Conservation (phyloP, 2,113 vertebrate genomes). For the Galemys pyrenaicus region DNA sequence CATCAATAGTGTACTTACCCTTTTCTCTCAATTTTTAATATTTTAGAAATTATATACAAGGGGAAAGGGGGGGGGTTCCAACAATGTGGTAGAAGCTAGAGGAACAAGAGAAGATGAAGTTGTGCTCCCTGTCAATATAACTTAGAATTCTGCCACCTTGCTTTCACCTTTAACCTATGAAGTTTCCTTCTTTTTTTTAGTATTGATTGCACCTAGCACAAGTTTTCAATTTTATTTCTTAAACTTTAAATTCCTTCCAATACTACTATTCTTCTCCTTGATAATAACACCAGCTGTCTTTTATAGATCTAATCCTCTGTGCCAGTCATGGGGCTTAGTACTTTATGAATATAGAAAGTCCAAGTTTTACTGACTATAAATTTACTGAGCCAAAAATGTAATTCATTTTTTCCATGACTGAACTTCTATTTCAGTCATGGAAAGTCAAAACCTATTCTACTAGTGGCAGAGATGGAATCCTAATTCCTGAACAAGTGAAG, state of each 20-base stretch:
- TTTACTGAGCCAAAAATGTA: background rate
- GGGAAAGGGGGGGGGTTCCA: background rate
- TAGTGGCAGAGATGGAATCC: background rate
- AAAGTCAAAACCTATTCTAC: background rate
- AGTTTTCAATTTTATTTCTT: constrained; percentile 21
- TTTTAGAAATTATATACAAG: background rate
- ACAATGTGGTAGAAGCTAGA: background rate
- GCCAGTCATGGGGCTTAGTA: background rate
- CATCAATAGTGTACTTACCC: background rate
- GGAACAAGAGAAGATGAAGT: background rate
- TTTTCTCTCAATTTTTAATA: background rate
- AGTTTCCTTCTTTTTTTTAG: background rate
- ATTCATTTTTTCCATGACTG: constrained; percentile 1
- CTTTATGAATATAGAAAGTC: background rate
- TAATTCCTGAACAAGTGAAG: background rate
- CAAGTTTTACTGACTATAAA: constrained; percentile 9
- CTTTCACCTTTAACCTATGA: background rate
- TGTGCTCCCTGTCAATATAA: background rate
- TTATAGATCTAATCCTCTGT: constrained; percentile 4
- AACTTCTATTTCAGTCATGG: constrained; percentile 38
- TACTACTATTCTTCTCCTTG: background rate
- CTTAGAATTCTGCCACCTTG: background rate
- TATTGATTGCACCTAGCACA: background rate
- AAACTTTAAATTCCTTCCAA: background rate
- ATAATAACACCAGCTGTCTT: background rate